Evolutionary conservation across 2,113 vertebrate species (phyloP).

Genomic region (Pimephales promelas): DNA sequence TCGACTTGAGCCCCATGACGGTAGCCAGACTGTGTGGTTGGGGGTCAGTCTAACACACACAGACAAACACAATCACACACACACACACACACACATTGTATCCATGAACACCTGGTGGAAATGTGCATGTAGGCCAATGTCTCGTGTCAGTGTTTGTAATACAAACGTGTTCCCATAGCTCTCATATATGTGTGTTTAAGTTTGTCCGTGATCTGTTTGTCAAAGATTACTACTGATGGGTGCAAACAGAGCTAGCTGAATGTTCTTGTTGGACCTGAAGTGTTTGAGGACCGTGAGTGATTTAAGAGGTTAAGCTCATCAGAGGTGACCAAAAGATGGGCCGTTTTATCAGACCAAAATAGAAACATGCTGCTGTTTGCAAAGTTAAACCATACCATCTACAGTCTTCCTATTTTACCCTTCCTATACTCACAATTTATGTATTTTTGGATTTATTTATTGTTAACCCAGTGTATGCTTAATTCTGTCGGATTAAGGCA

Average conservation of each 20-base stretch:
- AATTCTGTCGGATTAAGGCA: neutral
- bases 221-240: conserved; percentile 35
- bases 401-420: conserved; percentile 27
- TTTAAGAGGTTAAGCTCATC: conserved; percentile 31
- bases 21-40: conserved; percentile 29
- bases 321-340: conserved; percentile 37
- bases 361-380: conserved; percentile 30
- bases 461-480: neutral
- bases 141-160: neutral
- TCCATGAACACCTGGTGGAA: conserved; percentile 33
- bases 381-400: neutral
- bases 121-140: conserved; percentile 21
- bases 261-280: no score
- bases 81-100: neutral
- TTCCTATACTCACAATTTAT: conserved; percentile 8
- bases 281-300: conserved; percentile 18
- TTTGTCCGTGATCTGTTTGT: conserved; percentile 24
- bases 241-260: conserved; percentile 21
- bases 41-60: conserved; percentile 14
- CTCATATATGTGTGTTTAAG: neutral
- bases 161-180: neutral
- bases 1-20: conserved; percentile 27
- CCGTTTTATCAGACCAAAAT: conserved; percentile 53
- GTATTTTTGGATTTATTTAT: neutral
- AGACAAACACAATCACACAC: conserved; percentile 7